Evolutionary conservation across 2,113 vertebrate genomes (phyloP), one percentile per base, ranked within the genome.

Genomic region (Zootoca vivipara): DNA sequence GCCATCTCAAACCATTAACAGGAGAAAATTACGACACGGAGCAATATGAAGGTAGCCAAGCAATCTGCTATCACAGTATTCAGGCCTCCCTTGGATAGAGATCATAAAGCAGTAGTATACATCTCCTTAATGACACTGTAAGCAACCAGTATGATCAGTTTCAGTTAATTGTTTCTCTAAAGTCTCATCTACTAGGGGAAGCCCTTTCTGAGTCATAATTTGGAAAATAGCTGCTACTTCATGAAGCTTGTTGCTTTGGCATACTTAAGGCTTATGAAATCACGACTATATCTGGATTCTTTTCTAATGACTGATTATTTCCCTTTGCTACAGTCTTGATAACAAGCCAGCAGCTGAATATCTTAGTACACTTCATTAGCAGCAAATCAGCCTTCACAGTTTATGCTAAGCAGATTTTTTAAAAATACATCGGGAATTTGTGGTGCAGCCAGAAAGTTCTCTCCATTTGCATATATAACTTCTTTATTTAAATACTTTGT

Each of bases 231-330:
- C 28, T 75, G n/a, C 75, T 62, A 22, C 72, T 30, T 82, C n/a
- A 40, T 56, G 33, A 77, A 75, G 20, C 12, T 0, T 0, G 58
- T 83, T 28, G 73, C 90, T 89, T 90, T 91, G 86, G 75, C 30
- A 67, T 52, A 85, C 24, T 62, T 40, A 20, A 42, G 40, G 1
- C 70, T 82, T 87, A 3, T 67, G 26, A 90, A 91, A 90, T 92
- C 67, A 82, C 7, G 5, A 28, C 38, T 89, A 33, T 86, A 78
- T 86, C 78, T 90, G 89, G 84, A 90, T 69, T 85, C 79, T 86
- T 90, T 82, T 67, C 78, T 78, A 90, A 90, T 78, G 85, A 78
- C 84, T 77, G 35, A 79, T 85, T 65, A 56, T 90, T 86, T 86
- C 62, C 89, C 82, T 90, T 81, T 85, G 80, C 64, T 69, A 56